Evolutionary conservation across 1,140 invertebrate genomes (phyloP).

Genomic region (Muscidifurax raptorellus): DNA sequence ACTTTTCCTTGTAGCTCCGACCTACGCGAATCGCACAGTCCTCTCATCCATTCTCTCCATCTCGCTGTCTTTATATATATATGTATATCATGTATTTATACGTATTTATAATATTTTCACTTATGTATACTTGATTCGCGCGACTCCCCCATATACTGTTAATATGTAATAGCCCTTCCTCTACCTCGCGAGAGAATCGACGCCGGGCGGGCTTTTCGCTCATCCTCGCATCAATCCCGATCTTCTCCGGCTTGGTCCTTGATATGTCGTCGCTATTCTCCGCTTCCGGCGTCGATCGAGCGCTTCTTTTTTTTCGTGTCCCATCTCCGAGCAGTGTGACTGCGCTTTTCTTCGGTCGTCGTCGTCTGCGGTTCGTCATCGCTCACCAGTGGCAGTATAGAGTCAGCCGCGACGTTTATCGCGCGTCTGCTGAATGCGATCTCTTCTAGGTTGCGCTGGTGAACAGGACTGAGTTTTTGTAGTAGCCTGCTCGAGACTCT

Average conservation of each 20-base stretch:
- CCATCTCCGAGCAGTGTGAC: neutral
- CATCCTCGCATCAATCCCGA: neutral
- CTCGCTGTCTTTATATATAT: constrained; percentile 19
- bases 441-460: constrained; percentile 87
- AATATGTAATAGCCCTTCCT: neutral
- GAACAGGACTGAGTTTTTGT: constrained; percentile 90
- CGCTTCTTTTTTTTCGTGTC: neutral
- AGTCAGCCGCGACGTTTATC: constrained; percentile 25
- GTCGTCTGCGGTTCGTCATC: neutral
- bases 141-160: constrained; percentile 3
- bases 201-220: neutral
- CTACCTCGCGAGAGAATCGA: neutral
- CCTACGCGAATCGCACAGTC: neutral
- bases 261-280: constrained; percentile 28
- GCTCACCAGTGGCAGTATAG: neutral
- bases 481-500: constrained; percentile 82
- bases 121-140: constrained; percentile 58
- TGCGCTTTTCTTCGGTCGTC: neutral
- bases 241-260: neutral
- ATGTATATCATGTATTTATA: constrained; percentile 56
- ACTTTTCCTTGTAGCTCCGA: neutral
- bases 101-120: constrained; percentile 56
- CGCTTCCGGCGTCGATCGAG: neutral
- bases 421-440: constrained; percentile 62
- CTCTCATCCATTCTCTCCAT: constrained; percentile 36